Conservation (phyloP, 2,113 vertebrate species). For the Chlamydotis undulata region DNA sequence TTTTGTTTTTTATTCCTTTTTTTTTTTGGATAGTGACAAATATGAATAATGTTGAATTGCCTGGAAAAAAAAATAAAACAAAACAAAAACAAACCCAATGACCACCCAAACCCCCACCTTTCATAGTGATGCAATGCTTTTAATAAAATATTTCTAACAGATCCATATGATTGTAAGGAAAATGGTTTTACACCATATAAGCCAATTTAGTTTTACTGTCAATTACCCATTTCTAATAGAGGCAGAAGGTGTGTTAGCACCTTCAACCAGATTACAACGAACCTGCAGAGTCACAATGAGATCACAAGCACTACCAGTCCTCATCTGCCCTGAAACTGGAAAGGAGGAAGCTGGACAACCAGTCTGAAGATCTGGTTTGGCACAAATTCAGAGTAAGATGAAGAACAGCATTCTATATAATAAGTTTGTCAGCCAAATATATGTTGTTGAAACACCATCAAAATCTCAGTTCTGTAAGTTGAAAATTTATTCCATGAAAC, state of each 20-base stretch:
- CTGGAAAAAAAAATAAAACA: not conserved
- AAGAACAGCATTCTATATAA: not conserved
- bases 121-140: not conserved
- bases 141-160: not conserved
- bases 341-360: not conserved
- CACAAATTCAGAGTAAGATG: not conserved
- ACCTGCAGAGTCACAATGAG: not conserved
- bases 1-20: not conserved
- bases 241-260: not conserved
- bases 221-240: not conserved
- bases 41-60: not conserved
- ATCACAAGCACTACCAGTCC: not conserved
- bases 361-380: not conserved
- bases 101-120: rapidly evolving
- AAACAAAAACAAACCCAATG: not conserved
- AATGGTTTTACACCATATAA: not conserved
- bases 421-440: not conserved
- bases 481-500: slow-evolving; percentile 15
- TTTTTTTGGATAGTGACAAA: not conserved
- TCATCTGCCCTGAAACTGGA: not conserved
- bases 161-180: not conserved
- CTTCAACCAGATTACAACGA: not conserved
- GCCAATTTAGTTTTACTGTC: not conserved
- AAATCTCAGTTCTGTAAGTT: slow-evolving; percentile 43
- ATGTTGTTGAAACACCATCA: not conserved